Percentiles rank a stretch among this genome's conserved stretches.
Evolutionary conservation across 2,113 vertebrate species (phyloP).

Genomic region (Larimichthys crocea): DNA sequence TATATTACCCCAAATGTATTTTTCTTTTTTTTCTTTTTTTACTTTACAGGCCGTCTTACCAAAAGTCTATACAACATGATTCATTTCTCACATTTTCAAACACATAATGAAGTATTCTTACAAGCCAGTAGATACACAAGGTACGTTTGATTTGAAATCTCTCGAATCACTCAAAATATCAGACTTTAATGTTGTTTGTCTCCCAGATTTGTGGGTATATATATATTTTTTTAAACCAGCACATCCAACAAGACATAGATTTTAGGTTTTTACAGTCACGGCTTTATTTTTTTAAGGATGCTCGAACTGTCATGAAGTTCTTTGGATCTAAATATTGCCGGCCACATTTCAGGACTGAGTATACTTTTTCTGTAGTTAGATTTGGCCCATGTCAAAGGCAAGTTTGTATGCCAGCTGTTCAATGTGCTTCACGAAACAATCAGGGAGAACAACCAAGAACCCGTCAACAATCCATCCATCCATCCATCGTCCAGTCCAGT

Average conservation of each 20-base stretch:
- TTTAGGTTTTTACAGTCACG: conserved; percentile 26
- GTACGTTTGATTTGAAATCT: not conserved
- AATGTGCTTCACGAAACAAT: conserved; percentile 37
- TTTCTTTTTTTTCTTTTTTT: not conserved
- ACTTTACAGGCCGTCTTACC: conserved; percentile 67
- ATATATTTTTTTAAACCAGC: not conserved
- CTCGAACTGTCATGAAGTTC: not conserved
- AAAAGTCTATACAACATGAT: conserved; percentile 72
- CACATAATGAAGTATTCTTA: conserved; percentile 59
- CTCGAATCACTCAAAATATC: not conserved
- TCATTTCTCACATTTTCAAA: conserved; percentile 71
- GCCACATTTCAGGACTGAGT: not conserved
- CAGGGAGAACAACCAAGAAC: conserved; percentile 11
- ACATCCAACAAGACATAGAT: too few species aligned
- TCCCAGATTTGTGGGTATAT: not conserved
- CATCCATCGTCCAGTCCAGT: not conserved
- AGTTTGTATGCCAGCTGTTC: conserved; percentile 13
- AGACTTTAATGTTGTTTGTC: not conserved
- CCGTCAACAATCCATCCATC: not conserved
- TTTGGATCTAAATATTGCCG: not conserved
- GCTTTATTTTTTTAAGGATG: conserved; percentile 32
- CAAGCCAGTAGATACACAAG: conserved; percentile 53
- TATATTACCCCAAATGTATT: conserved; percentile 65
- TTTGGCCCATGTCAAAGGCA: not conserved
- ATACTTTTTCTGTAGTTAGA: not conserved